A percentile compares a stretch with the other conserved stretches of the same genome.
Evolutionary conservation across 2,797 vertebrate species (phyloP).

Genomic region (Lophius americanus): DNA sequence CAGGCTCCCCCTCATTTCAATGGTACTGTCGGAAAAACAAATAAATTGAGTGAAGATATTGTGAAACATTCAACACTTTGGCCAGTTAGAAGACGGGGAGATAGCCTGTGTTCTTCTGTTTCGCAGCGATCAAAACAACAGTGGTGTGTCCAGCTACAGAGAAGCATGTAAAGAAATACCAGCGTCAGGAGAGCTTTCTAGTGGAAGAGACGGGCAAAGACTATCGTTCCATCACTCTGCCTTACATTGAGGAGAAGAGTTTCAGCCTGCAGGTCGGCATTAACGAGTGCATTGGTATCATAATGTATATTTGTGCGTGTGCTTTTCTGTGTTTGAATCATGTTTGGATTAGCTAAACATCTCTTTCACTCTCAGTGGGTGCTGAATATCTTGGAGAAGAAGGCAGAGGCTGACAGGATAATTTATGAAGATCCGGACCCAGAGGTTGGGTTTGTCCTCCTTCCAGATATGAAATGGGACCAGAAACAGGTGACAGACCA

Average conservation of each 20-base stretch:
- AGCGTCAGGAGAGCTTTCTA: conserved; percentile 85
- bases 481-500: conserved; percentile 88
- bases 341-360: background rate
- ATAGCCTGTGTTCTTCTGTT: background rate
- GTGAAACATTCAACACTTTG: background rate
- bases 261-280: conserved; percentile 89
- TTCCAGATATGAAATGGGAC: conserved; percentile 98
- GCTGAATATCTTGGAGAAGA: conserved; percentile 95
- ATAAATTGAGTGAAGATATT: background rate
- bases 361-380: conserved; percentile 86
- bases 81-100: background rate
- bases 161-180: conserved; percentile 93
- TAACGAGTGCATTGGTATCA: background rate
- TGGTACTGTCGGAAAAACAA: conserved; percentile 70
- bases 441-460: conserved; percentile 87
- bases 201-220: conserved; percentile 87
- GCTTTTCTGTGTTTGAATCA: background rate
- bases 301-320: background rate
- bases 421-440: conserved; percentile 91
- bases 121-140: conserved; percentile 89
- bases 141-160: conserved; percentile 93
- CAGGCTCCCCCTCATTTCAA: conserved; percentile 86
- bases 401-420: conserved; percentile 90
- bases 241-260: conserved; percentile 87
- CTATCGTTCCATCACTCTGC: conserved; percentile 87